phyloP scores from a whole-genome alignment of 2,888 invertebrate species.

The Thymelicus sylvestris region DNA sequence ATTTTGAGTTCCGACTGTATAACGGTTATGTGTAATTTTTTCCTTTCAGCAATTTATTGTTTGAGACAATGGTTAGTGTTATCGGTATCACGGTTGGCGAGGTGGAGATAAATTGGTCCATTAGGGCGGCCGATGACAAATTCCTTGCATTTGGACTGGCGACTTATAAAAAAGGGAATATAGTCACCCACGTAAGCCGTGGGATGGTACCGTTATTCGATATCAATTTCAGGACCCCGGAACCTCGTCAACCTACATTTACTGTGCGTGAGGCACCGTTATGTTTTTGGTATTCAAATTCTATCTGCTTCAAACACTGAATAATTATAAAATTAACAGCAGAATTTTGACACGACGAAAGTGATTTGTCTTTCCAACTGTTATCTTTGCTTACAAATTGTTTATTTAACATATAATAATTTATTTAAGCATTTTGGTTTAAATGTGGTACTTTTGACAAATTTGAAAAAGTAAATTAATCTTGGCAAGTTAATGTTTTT shows the following conservation, averaged over 20 bases:
- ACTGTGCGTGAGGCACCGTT: neutral
- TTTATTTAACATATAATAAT: too few relatives aligned
- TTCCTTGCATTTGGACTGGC: conserved; percentile 19
- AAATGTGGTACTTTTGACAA: too few relatives aligned
- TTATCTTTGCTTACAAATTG: too few relatives aligned
- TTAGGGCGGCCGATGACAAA: conserved; percentile 19
- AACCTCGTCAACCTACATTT: neutral
- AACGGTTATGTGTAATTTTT: conserved; percentile 35
- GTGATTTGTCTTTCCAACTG: neutral
- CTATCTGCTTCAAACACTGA: neutral
- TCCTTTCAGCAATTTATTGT: conserved; percentile 19
- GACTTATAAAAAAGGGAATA: conserved; percentile 22
- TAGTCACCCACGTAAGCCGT: conserved; percentile 11
- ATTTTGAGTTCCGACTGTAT: conserved; percentile 34
- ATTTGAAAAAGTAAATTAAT: too few relatives aligned
- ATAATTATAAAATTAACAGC: neutral
- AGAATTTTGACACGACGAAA: neutral
- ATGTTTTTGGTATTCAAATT: neutral
- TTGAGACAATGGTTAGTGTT: conserved; percentile 21
- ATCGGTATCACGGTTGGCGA: conserved; percentile 20
- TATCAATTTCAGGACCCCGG: conserved; percentile 15
- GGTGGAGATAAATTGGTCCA: conserved; percentile 24
- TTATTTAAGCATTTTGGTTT: too few relatives aligned
- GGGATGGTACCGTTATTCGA: conserved; percentile 18
- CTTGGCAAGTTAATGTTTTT: too few relatives aligned